Base-by-base conservation (phyloP, 1,140 invertebrate species). In the Harpegnathos saltator region DNA sequence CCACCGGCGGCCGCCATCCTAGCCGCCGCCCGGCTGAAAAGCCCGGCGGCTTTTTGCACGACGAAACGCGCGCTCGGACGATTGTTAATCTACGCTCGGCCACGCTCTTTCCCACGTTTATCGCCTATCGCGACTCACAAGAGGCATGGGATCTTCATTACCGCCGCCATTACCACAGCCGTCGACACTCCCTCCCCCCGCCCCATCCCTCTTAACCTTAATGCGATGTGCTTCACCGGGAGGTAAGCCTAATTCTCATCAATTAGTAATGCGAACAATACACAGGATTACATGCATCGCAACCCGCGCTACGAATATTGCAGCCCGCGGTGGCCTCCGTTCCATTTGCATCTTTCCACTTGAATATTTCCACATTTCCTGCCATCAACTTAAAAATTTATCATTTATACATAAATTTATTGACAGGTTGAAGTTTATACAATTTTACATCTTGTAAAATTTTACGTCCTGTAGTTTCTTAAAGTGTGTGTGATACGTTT, bases 31-130 rank as follows among this genome's bases (percentile, higher is more conserved):
- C n/a, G n/a, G n/a, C n/a, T n/a, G n/a, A n/a, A n/a, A n/a, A n/a
- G n/a, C n/a, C n/a, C n/a, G n/a, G n/a, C 38, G 3, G 38, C 3
- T 44, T 44, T 44, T 44, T 44, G 38, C 38, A 44, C 3, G 38
- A 44, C 38, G 38, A 44, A 44, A 44, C 38, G 14, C 12, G 7
- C 22, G 33, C 38, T 26, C 58, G 58, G 22, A 68, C 75, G 75
- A 78, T 78, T 68, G 75, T 78, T 78, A 69, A 78, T 78, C 63
- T 68, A 56, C 75, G 22, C 1, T 33, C 38, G 38, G 11, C 38
- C 38, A 44, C 38, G 75, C 50, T 68, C n/a, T 66, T 69, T 33
- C 75, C 75, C 75, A 78, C 75, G 63, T 78, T 78, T 78, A 78
- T 78, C 72, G 38, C 58, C n/a, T 50, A 62, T 62, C 62, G 29